Percentiles rank a stretch among this genome's conserved stretches.
Evolutionary conservation across 1,140 invertebrate genomes (phyloP).

Genomic region (Oncopodura yosiiana): DNA sequence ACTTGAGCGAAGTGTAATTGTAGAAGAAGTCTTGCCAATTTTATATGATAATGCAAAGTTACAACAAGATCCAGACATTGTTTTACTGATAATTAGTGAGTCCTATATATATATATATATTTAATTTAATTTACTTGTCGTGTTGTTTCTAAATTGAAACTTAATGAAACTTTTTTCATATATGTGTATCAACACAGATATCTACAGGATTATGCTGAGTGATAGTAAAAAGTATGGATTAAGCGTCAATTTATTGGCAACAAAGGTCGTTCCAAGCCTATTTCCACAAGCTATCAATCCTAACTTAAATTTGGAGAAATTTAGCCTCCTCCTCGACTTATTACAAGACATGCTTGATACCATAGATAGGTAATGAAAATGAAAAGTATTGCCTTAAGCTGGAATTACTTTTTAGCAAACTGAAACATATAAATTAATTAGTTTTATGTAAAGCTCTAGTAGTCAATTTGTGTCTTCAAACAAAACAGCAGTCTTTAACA

Average conservation of each 20-base stretch:
- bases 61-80: constrained; percentile 62
- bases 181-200: constrained; percentile 52
- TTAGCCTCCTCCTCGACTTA: constrained; percentile 72
- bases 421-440: background rate
- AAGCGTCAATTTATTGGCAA: constrained; percentile 83
- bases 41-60: constrained; percentile 65
- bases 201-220: constrained; percentile 81
- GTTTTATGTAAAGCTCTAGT: no score
- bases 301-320: constrained; percentile 79
- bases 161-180: constrained; percentile 6
- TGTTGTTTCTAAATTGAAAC: constrained; percentile 27
- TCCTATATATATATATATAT: background rate
- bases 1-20: constrained; percentile 75
- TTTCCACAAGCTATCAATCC: constrained; percentile 88
- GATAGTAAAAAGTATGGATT: constrained; percentile 84
- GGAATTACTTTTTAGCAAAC: background rate
- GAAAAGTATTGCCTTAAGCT: background rate
- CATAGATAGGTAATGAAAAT: constrained; percentile 60
- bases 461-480: no score
- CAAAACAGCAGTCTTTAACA: no score
- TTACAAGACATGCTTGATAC: constrained; percentile 87
- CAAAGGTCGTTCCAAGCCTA: constrained; percentile 81
- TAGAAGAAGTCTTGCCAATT: constrained; percentile 84
- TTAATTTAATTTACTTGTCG: background rate
- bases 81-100: constrained; percentile 39